Conservation (phyloP, 2,797 vertebrate species). For the Acanthopagrus latus region DNA sequence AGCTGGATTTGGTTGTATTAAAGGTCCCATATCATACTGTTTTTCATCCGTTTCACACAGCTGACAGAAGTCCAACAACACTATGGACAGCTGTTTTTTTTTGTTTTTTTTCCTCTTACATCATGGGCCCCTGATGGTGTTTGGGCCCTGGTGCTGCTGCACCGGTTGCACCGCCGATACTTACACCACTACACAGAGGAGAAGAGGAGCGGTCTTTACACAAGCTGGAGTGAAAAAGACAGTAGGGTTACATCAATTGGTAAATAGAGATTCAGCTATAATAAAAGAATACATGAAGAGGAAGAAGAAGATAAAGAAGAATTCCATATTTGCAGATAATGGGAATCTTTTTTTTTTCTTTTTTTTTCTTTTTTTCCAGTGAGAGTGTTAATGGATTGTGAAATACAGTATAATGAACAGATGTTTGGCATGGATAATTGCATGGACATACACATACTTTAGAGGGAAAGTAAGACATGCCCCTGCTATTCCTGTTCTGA, state of each 20-base stretch:
- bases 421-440: neutral
- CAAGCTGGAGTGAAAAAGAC: neutral
- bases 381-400: neutral
- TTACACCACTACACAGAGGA: too few species aligned
- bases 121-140: too few species aligned
- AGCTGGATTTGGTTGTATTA: neutral
- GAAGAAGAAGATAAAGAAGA: too few species aligned
- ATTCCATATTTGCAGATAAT: neutral
- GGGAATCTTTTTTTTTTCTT: neutral
- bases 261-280: too few species aligned
- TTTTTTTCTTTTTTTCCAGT: too few species aligned
- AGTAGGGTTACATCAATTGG: neutral
- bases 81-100: too few species aligned
- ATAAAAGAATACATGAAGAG: neutral
- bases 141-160: too few species aligned
- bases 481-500: slow-evolving; percentile 67
- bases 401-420: neutral
- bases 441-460: neutral
- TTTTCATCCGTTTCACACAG: too few species aligned
- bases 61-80: too few species aligned
- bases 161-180: too few species aligned
- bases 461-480: neutral
- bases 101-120: too few species aligned
- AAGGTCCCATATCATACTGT: too few species aligned
- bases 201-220: neutral